Evolutionary conservation across 2,797 vertebrate genomes (phyloP), one percentile per base, ranked within the genome.

Genomic region (Acanthurus lineatus): DNA sequence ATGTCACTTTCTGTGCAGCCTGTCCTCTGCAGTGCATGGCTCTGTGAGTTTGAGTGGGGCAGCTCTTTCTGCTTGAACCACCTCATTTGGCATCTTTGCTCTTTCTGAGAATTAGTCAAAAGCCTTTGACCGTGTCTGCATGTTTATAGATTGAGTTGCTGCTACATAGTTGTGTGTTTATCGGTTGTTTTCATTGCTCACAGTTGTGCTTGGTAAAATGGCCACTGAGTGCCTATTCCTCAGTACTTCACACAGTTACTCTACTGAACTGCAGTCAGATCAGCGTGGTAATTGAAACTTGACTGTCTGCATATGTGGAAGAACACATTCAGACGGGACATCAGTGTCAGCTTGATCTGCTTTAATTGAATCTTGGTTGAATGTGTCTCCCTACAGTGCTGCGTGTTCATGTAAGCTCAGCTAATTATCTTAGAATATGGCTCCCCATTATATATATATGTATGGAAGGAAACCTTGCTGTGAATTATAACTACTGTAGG

Each of bases 311-410:
- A 73, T 44, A 6, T 57, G 51, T 51, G 44, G 69, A 62, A 63
- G 63, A 68, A 38, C 59, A 17, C 28, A 59, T 48, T 60, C 52
- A 71, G 69, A 65, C 54, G 53, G 74, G 75, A 58, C 68, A 22
- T 45, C 71, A 60, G 15, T 47, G 66, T 67, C 54, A 63, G 67
- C 74, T 79, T 76, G 66, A 75, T 88, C 67, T 85, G 38, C 47
- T 17, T 78, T 88, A 79, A 89, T 81, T 84, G 70, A 89, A 81
- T 90, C 75, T 69, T 69, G 53, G 54, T 81, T 85, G 66, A 81
- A 85, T 78, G 15, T 58, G 58, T 83, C 77, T 88, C 79, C 63
- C 69, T 58, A 44, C 38, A 70, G 81, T 65, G 56, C 45, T 58
- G 16, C 48, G 62, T 79, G 76, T 73, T 60, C 47, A 70, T 80